These are phyloP conservation scores for Polyploca ridens DNA, from an alignment of 2,888 invertebrate genomes.

Conservation along the genomic window DNA sequence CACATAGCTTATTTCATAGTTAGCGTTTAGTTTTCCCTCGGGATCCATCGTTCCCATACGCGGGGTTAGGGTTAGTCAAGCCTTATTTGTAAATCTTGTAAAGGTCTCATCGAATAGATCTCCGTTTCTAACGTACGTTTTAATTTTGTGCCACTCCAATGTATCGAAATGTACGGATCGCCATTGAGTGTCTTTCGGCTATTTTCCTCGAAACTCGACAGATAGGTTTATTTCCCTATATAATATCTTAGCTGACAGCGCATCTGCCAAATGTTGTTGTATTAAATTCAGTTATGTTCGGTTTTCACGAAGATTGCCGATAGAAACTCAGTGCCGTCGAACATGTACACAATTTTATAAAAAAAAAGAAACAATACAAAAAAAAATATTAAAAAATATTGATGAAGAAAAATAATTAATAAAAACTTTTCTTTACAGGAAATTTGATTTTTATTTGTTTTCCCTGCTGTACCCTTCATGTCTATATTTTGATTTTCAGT, in stretches of 20 bases:
- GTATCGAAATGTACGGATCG: not conserved
- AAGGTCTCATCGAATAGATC: slow-evolving; percentile 12
- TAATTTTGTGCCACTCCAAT: not conserved
- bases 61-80: not conserved
- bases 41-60: not conserved
- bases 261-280: not conserved
- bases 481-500: not conserved
- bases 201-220: not conserved
- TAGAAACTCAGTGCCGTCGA: not conserved
- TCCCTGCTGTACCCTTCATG: slow-evolving; percentile 1
- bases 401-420: slow-evolving; percentile 55
- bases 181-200: not conserved
- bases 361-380: slow-evolving; percentile 22
- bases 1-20: slow-evolving; percentile 6
- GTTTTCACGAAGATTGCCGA: not conserved
- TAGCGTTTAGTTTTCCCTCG: not conserved
- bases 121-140: slow-evolving; percentile 14
- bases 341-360: slow-evolving; percentile 7
- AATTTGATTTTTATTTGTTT: slow-evolving; percentile 54
- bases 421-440: slow-evolving; percentile 68
- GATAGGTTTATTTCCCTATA: not conserved
- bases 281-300: not conserved
- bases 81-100: slow-evolving; percentile 12
- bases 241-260: not conserved
- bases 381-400: slow-evolving; percentile 34